Conservation (phyloP, 2,888 invertebrate species). For the Drosophila neotestacea region DNA sequence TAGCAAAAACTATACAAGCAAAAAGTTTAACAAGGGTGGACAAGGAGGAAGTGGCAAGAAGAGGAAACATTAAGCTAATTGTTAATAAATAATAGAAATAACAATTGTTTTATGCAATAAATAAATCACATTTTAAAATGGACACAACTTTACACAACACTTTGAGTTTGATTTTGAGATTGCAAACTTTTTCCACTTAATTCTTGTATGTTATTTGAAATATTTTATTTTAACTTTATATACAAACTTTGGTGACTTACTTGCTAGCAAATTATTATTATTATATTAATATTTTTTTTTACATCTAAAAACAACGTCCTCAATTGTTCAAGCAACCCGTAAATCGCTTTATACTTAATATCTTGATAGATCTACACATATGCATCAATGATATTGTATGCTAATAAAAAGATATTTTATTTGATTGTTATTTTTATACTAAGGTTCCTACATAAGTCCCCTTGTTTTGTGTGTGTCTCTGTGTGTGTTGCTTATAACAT, state of each 20-base stretch:
- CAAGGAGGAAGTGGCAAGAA: slow-evolving; percentile 55
- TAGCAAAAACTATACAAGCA: slow-evolving; percentile 76
- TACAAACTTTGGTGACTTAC: slow-evolving; percentile 75
- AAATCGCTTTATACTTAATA: slow-evolving; percentile 13
- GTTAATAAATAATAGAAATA: slow-evolving; percentile 17
- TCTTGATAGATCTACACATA: slow-evolving; percentile 1
- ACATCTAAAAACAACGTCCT: slow-evolving; percentile 41
- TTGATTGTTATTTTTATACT: slow-evolving; percentile 52
- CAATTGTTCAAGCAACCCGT: slow-evolving; percentile 24
- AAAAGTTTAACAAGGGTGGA: slow-evolving; percentile 43
- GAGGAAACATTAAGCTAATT: slow-evolving; percentile 58
- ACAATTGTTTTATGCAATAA: slow-evolving; percentile 41
- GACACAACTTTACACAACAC: too few species aligned
- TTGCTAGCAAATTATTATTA: slow-evolving; percentile 43
- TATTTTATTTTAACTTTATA: slow-evolving; percentile 51
- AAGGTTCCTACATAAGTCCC: background rate
- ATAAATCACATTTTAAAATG: slow-evolving; percentile 4
- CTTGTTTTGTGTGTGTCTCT: slow-evolving; percentile 7
- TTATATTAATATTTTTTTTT: slow-evolving; percentile 2
- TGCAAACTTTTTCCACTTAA: background rate
- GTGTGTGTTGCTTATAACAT: slow-evolving; percentile 18
- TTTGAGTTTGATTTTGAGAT: too few species aligned
- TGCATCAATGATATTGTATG: slow-evolving; percentile 23
- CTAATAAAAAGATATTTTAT: slow-evolving; percentile 30
- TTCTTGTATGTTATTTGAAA: slow-evolving; percentile 38